Evolutionary conservation across 2,113 vertebrate genomes (phyloP).

Genomic region (Pteropus alecto): DNA sequence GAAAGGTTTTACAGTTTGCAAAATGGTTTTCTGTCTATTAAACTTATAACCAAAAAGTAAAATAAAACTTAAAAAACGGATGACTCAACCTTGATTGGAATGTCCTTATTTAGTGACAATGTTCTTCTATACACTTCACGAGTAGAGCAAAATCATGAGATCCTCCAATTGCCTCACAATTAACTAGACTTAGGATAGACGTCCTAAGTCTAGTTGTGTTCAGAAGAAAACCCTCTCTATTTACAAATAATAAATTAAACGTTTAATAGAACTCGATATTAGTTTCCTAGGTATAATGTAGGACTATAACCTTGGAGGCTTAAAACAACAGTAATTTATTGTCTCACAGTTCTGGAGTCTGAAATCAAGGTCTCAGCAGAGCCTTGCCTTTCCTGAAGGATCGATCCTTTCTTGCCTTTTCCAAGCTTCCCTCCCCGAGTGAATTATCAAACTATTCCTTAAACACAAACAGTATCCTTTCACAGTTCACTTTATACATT

Average conservation of each 20-base stretch:
- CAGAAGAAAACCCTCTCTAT: not conserved
- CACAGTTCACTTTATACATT: not conserved
- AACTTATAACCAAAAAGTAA: not conserved
- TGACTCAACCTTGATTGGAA: not conserved
- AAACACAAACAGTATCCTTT: not conserved
- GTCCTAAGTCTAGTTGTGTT: not conserved
- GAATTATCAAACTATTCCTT: not conserved
- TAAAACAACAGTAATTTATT: not conserved
- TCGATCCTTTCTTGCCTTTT: not conserved
- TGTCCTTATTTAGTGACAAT: not conserved
- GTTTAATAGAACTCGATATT: not conserved
- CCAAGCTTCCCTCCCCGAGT: too few species aligned
- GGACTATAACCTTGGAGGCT: too few species aligned
- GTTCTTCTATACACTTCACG: not conserved
- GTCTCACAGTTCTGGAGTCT: not conserved
- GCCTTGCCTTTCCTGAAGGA: not conserved
- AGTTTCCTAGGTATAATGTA: not conserved
- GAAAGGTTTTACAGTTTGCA: not conserved
- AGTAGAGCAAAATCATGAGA: not conserved
- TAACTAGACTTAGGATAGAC: not conserved
- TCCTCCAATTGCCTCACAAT: not conserved
- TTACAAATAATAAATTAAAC: not conserved
- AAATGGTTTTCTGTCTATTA: not conserved
- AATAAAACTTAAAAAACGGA: not conserved
- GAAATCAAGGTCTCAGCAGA: not conserved